Base-by-base conservation (phyloP, 2,797 vertebrate genomes). In the Gouania willdenowi region DNA sequence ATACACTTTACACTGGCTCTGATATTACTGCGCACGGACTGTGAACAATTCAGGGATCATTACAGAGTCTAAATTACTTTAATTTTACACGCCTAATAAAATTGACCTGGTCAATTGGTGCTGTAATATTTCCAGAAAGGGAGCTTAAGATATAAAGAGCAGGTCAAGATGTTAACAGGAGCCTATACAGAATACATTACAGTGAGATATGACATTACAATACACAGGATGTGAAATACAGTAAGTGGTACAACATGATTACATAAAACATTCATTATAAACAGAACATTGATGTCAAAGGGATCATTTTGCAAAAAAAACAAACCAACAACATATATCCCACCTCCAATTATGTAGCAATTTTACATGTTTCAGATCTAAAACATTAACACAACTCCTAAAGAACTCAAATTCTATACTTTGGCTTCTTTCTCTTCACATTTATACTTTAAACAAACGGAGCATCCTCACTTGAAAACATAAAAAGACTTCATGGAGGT, bases 81-180 rank as follows among this genome's bases (percentile, higher is more conserved):
- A 17, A 64, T 73, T 75, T 51, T 41, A 34, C 13, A 35, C 66
- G 70, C 52, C 75, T 69, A 61, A 75, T 55, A 39, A 55, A 57
- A 77, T 26, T 71, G 67, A 77, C 66, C 63, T 40, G 52, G 52
- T 63, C 77, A 71, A 72, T 53, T 70, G 53, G 41, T 22, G 46
- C 39, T 67, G 44, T 53, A 55, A 35, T 30, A 36, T 63, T 36
- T 49, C 60, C 46, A 42, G 26, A 50, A 31, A 59, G 46, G n/a
- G 43, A 48, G 54, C 70, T 72, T 74, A 43, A 50, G 71, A 41
- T 36, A 26, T 12, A 41, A 41, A 65, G 36, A 28, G 47, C 29
- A 32, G 73, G 66, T 63, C 54, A 67, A 62, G 59, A 51, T 70
- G 60, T 70, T 50, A 75, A 70, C 17, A 19, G 39, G 32, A 3